A percentile compares a stretch with the other conserved stretches of the same genome.
Evolutionary conservation across 1,140 invertebrate genomes (phyloP).

Genomic region (Pogonus chalceus): DNA sequence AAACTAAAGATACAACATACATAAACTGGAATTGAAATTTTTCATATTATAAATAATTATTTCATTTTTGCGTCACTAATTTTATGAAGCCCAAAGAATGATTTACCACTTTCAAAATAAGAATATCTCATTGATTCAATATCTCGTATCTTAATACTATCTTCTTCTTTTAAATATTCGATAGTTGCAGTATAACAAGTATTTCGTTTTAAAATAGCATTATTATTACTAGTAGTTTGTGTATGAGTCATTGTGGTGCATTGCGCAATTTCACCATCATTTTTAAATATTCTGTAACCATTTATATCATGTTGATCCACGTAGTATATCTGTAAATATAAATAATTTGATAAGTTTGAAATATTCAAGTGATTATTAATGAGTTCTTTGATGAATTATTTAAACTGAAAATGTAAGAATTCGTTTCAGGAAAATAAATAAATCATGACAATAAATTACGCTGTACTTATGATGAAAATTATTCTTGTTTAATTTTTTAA

Average conservation of each 20-base stretch:
- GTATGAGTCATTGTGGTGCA: conserved; percentile 46
- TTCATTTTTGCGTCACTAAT: conserved; percentile 44
- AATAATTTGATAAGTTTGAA: conserved; percentile 13
- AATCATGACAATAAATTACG: too few relatives aligned
- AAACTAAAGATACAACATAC: too few relatives aligned
- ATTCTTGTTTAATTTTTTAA: conserved; percentile 31
- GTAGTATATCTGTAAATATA: conserved; percentile 45
- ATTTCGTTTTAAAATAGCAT: conserved; percentile 42
- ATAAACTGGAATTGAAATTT: too few relatives aligned
- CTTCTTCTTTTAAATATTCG: conserved; percentile 48
- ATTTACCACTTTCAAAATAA: conserved; percentile 61
- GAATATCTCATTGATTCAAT: conserved; percentile 55
- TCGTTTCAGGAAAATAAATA: conserved; percentile 29
- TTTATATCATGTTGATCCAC: conserved; percentile 52
- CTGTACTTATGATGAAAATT: conserved; percentile 33
- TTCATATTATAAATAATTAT: too few relatives aligned
- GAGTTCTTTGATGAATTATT: conserved; percentile 44
- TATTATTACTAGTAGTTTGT: too few relatives aligned
- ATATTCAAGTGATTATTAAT: conserved; percentile 45
- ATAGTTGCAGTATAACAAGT: conserved; percentile 65
- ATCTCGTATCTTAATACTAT: conserved; percentile 55
- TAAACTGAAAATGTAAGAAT: conserved; percentile 40
- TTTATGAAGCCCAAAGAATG: conserved; percentile 69
- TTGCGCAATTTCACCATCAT: conserved; percentile 42
- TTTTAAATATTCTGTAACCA: conserved; percentile 48